phyloP scores from a whole-genome alignment of 2,113 vertebrate genomes.

The Sturnus vulgaris region DNA sequence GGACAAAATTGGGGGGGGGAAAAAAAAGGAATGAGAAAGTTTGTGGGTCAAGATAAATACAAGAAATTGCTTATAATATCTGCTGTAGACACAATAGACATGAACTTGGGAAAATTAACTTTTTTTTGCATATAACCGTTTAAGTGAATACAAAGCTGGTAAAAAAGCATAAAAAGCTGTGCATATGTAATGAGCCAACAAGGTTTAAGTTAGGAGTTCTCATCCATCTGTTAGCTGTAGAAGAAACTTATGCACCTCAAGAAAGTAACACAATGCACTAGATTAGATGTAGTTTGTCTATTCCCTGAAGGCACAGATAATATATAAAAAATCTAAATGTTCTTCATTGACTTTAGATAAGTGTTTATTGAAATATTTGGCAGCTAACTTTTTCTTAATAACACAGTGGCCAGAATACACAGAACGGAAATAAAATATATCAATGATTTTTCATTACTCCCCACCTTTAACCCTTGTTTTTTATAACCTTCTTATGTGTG shows the following conservation, averaged over 20 bases:
- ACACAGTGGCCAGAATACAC: background rate
- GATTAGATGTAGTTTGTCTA: background rate
- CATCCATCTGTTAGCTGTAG: background rate
- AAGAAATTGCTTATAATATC: background rate
- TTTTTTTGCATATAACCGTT: background rate
- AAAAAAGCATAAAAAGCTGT: background rate
- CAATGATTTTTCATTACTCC: background rate
- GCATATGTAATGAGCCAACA: accelerated
- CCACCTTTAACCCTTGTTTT: background rate
- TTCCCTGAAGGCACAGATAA: background rate
- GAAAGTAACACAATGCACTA: background rate
- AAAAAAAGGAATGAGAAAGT: background rate
- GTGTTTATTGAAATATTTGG: background rate
- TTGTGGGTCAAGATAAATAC: background rate
- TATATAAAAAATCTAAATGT: background rate
- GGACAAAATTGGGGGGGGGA: background rate
- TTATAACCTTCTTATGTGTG: background rate
- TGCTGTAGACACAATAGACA: background rate
- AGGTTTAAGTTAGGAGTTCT: background rate
- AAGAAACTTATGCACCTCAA: background rate
- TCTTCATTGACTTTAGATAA: background rate
- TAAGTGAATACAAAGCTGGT: background rate
- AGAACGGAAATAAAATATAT: background rate
- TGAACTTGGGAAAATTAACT: background rate
- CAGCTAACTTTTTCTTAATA: background rate